Base-by-base conservation (phyloP, 2,888 invertebrate species). In the Helicoverpa assulta region DNA sequence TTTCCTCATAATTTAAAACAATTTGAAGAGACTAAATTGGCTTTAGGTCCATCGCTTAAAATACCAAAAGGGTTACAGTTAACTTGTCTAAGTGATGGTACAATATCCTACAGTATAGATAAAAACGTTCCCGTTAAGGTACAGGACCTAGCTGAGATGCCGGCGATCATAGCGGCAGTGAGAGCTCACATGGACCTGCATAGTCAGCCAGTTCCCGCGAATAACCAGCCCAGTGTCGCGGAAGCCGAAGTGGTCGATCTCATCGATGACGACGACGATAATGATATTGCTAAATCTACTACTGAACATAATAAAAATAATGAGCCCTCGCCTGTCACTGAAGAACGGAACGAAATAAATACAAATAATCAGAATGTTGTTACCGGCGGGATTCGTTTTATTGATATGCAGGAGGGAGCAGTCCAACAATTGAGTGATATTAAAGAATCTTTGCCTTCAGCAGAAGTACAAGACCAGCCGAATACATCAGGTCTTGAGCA, bases 11-110 rank as follows among this genome's bases (percentile, higher is more conserved):
- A 71, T 61, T 70, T 78, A 12, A 70, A 66, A 43, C 53, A 61
- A 26, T 69, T 76, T 55, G 67, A 75, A 40, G 58, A 60, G 2
- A 56, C 64, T n/a, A 58, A 62, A 52, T 56, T 66, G 2, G 50
- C 61, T 69, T 55, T 78, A 61, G 18, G 52, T 5, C 14, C 54
- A 0, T 33, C 56, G 5, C 26, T 77, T 43, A 62, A 69, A 3
- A n/a, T 89, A 55, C 90, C 91, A 2, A n/a, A 74, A 3, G 90
- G 91, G 6, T 87, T 91, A 4, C 76, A 85, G 33, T 70, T 93
- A 55, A 40, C 87, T 37, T 70, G 91, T 37, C 57, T 82, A 26
- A 82, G 88, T 5, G 83, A 86, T 71, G 89, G 90, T 1, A 77
- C 86, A 59, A 53, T 92, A 16, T 85, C 84, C 10, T 82, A 86